Conservation (phyloP, 2,888 invertebrate species). For the Xestia sexstrigata region DNA sequence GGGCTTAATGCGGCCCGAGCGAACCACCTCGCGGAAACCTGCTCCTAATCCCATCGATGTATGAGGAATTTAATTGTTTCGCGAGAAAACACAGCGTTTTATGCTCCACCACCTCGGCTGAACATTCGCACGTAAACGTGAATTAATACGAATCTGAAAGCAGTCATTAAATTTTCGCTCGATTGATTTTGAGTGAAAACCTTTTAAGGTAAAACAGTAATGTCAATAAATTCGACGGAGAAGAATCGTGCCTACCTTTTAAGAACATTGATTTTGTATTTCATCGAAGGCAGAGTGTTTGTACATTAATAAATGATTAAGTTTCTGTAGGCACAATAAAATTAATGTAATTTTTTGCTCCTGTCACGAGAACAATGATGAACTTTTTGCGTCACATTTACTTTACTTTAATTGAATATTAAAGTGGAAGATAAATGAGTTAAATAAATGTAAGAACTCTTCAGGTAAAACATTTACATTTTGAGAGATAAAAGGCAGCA, state of each 20-base stretch:
- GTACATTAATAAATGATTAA: constrained; percentile 63
- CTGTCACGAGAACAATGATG: constrained; percentile 56
- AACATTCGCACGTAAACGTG: constrained; percentile 81
- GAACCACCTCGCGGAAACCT: constrained; percentile 75
- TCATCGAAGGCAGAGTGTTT: constrained; percentile 61
- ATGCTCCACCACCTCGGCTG: constrained; percentile 79
- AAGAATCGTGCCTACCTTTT: constrained; percentile 77
- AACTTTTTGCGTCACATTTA: constrained; percentile 68
- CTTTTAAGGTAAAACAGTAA: constrained; percentile 86
- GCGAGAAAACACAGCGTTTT: constrained; percentile 84
- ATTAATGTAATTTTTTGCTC: constrained; percentile 44
- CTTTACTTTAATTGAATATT: constrained; percentile 65
- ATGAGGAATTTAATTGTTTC: constrained; percentile 89
- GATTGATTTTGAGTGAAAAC: constrained; percentile 86
- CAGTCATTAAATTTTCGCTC: constrained; percentile 89
- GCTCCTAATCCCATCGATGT: constrained; percentile 83
- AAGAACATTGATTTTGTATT: constrained; percentile 75
- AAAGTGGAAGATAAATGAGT: constrained; percentile 54
- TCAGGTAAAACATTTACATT: constrained; percentile 58
- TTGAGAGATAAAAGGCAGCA: constrained; percentile 55
- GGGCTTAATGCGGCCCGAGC: constrained; percentile 76
- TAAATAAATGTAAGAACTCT: constrained; percentile 51
- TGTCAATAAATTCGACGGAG: constrained; percentile 79
- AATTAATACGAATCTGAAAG: constrained; percentile 87
- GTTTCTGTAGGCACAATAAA: constrained; percentile 39